phyloP scores from a whole-genome alignment of 2,888 invertebrate species.

The Orthosia gracilis region DNA sequence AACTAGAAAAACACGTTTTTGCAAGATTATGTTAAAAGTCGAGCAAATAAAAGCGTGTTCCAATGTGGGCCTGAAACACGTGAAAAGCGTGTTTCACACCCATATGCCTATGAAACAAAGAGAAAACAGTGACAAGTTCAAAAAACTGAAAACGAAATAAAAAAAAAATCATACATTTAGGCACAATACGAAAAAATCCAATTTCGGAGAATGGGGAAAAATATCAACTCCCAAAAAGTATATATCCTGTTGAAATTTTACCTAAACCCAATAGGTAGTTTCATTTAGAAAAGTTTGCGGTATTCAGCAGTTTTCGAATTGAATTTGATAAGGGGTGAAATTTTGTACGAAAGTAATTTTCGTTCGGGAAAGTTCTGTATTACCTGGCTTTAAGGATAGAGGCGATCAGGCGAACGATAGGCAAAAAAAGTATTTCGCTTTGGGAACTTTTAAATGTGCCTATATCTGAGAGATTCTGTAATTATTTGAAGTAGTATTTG shows the following conservation, averaged over 20 bases:
- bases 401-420: slow-evolving; percentile 71
- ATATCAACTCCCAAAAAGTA: slow-evolving; percentile 45
- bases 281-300: slow-evolving; percentile 72
- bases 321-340: slow-evolving; percentile 80
- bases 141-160: slow-evolving; percentile 7
- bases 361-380: slow-evolving; percentile 72
- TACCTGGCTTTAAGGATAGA: slow-evolving; percentile 75
- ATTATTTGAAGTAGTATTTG: slow-evolving; percentile 52
- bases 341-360: slow-evolving; percentile 78
- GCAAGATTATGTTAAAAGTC: background rate
- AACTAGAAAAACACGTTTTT: background rate
- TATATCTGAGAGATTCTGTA: slow-evolving; percentile 44
- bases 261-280: slow-evolving; percentile 71
- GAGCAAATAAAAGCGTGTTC: background rate
- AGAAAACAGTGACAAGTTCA: background rate
- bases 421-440: slow-evolving; percentile 70
- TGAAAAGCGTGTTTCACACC: background rate
- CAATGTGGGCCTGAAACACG: slow-evolving; percentile 9
- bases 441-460: slow-evolving; percentile 52
- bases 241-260: slow-evolving; percentile 63
- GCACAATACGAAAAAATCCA: slow-evolving; percentile 10
- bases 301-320: slow-evolving; percentile 75
- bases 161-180: background rate
- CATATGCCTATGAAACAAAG: background rate
- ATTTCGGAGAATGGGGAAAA: slow-evolving; percentile 40